Conservation (phyloP, 1,140 invertebrate genomes). For the Achroia grisella region DNA sequence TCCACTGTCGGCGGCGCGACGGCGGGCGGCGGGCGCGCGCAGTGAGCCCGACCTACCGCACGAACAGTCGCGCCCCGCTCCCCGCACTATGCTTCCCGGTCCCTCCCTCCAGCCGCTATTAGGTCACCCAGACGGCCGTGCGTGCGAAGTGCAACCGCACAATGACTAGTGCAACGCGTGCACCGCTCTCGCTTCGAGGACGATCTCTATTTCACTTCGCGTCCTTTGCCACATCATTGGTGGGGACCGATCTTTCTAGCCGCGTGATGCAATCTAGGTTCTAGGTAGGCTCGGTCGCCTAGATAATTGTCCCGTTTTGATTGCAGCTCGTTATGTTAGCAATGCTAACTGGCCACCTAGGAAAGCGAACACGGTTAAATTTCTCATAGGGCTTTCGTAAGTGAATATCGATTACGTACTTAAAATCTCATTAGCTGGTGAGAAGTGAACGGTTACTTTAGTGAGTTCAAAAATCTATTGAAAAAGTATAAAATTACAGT, state of each 20-base stretch:
- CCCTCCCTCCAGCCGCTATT: constrained; percentile 69
- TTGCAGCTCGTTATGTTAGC: constrained; percentile 19
- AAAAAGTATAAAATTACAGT: not conserved
- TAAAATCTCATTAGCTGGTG: not conserved
- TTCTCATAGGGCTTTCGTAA: not conserved
- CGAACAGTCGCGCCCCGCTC: constrained; percentile 47
- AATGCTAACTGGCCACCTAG: constrained; percentile 11
- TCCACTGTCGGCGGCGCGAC: constrained; percentile 45
- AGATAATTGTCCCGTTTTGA: constrained; percentile 37
- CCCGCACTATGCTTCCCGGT: constrained; percentile 55
- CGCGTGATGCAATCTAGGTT: constrained; percentile 63
- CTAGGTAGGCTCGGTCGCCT: constrained; percentile 42
- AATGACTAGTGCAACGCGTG: constrained; percentile 70
- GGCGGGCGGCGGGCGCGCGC: constrained; percentile 58
- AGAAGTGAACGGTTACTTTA: not conserved
- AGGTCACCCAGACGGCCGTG: constrained; percentile 66
- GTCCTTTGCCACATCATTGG: constrained; percentile 69
- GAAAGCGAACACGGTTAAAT: constrained; percentile 4
- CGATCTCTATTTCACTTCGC: constrained; percentile 70
- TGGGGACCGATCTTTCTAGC: constrained; percentile 71
- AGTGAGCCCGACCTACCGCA: constrained; percentile 70
- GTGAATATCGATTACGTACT: constrained; percentile 1
- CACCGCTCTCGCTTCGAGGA: constrained; percentile 71
- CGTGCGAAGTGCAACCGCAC: constrained; percentile 66
- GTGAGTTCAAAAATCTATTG: not conserved